Conservation (phyloP, 1,140 invertebrate species). For the Octopus bimaculoides region DNA sequence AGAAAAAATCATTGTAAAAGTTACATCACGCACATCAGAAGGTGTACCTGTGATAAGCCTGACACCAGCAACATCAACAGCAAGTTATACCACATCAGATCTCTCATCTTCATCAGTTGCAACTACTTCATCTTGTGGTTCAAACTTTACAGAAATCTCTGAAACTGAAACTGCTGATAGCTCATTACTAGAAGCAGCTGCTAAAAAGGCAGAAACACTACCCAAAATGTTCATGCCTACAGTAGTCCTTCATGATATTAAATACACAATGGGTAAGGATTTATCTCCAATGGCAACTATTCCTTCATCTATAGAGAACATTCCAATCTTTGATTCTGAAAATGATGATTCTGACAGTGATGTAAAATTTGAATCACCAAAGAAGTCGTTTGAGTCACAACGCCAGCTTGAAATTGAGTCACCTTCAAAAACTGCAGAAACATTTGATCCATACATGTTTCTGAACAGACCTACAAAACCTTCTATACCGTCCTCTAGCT, state of each 20-base stretch:
- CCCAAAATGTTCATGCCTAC: slow-evolving; percentile 4
- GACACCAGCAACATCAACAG: not conserved
- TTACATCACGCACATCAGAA: not conserved
- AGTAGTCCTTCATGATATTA: slow-evolving; percentile 2
- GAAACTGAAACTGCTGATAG: not conserved
- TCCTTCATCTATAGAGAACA: slow-evolving; percentile 3
- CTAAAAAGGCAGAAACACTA: not conserved
- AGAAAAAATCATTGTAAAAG: slow-evolving; percentile 5
- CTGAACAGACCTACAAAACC: not conserved
- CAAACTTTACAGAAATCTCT: not conserved
- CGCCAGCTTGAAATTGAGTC: not conserved
- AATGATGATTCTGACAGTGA: slow-evolving; percentile 8
- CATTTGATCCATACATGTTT: slow-evolving; percentile 7
- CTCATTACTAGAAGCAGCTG: not conserved
- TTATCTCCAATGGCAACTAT: not conserved
- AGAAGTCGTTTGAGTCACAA: not conserved
- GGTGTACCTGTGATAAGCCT: slow-evolving; percentile 7
- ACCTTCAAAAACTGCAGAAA: not conserved
- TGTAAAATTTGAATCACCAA: not conserved
- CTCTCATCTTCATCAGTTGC: not conserved
- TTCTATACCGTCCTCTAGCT: not conserved
- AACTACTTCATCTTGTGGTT: not conserved
- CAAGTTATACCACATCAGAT: not conserved
- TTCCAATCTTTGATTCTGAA: slow-evolving; percentile 9
- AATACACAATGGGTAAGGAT: not conserved